These are phyloP conservation scores for Bombus terrestris DNA, from an alignment of 1,140 invertebrate species.

Conservation along the genomic window DNA sequence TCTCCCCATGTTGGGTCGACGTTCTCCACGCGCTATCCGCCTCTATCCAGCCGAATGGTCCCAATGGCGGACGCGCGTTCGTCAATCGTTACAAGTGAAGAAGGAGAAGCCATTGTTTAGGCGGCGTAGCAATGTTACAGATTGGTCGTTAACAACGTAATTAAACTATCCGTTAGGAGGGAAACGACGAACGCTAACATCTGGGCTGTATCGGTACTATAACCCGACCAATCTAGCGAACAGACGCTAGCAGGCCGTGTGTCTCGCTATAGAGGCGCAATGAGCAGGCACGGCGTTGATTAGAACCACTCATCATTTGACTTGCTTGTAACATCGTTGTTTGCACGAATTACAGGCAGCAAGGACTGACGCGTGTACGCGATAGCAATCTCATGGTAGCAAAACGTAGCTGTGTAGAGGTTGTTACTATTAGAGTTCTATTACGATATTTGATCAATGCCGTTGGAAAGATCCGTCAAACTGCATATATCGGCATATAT, in stretches of 20 bases:
- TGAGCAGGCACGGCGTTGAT: constrained; percentile 69
- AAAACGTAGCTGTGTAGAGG: constrained; percentile 21
- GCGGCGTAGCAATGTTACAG: constrained; percentile 32
- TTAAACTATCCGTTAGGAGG: constrained; percentile 72
- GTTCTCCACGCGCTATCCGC: background rate
- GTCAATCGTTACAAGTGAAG: constrained; percentile 46
- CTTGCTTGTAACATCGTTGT: constrained; percentile 55
- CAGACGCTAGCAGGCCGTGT: constrained; percentile 43
- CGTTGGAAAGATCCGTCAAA: constrained; percentile 35
- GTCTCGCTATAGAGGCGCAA: constrained; percentile 51
- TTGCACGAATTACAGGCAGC: constrained; percentile 61
- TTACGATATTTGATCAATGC: constrained; percentile 37
- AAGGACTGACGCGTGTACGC: constrained; percentile 4
- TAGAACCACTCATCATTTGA: constrained; percentile 75
- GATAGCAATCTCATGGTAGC: constrained; percentile 32
- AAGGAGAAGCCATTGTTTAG: constrained; percentile 49
- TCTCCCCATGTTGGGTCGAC: background rate
- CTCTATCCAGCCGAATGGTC: background rate
- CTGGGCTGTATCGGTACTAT: constrained; percentile 18
- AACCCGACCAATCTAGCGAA: constrained; percentile 44
- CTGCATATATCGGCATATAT: constrained; percentile 22
- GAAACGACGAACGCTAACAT: constrained; percentile 42
- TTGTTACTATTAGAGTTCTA: constrained; percentile 46
- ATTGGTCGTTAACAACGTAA: constrained; percentile 72
- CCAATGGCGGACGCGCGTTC: background rate